A percentile compares a stretch with the other conserved stretches of the same genome.
phyloP scores from a whole-genome alignment of 1,140 invertebrate species.

The Myzus persicae region DNA sequence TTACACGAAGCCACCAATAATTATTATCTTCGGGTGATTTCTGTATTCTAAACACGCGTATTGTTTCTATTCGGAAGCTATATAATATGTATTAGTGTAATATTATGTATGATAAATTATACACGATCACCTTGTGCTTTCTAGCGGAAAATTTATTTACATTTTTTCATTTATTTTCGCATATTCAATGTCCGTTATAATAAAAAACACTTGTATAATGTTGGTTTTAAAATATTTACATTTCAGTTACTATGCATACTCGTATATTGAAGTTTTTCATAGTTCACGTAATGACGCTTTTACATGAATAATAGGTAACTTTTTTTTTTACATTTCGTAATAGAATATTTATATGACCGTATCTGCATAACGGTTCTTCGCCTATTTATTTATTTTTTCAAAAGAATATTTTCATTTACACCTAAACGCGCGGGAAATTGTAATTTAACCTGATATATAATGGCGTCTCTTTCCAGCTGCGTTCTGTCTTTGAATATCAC shows the following conservation, averaged over 20 bases:
- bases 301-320: constrained; percentile 9
- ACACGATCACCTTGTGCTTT: neutral
- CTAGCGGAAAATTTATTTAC: neutral
- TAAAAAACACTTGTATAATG: neutral
- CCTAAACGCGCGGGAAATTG: neutral
- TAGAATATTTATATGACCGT: constrained; percentile 8
- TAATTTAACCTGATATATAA: constrained; percentile 81
- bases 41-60: neutral
- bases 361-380: neutral
- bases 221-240: constrained; percentile 14
- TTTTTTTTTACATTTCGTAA: neutral
- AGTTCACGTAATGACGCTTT: constrained; percentile 15
- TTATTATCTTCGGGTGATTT: neutral
- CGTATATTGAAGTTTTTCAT: neutral
- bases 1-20: neutral
- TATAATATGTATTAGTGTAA: neutral
- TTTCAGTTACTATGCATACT: neutral
- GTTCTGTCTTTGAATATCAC: constrained; percentile 87
- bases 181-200: neutral
- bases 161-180: neutral
- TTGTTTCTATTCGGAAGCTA: neutral
- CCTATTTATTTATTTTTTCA: neutral
- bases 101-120: neutral
- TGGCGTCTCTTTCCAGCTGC: constrained; percentile 83
- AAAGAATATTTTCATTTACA: constrained; percentile 8